Percentiles rank a stretch among this genome's conserved stretches.
Evolutionary conservation across 2,797 vertebrate species (phyloP).

Genomic region (Discoglossus pictus): DNA sequence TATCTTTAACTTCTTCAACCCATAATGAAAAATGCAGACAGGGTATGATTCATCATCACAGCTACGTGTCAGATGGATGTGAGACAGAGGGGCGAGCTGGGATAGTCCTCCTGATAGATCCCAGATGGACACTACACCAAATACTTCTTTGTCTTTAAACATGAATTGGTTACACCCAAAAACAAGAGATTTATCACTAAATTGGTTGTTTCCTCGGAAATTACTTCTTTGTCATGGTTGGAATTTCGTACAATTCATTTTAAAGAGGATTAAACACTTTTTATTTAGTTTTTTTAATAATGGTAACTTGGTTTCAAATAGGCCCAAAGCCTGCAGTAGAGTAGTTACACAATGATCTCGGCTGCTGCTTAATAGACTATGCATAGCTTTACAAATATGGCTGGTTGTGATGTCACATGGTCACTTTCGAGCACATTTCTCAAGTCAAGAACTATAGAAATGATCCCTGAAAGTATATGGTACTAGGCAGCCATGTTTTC

Average conservation of each 20-base stretch:
- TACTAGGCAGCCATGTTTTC: no score
- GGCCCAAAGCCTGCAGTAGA: conserved; percentile 2
- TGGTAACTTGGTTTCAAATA: conserved; percentile 7
- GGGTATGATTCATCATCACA: conserved; percentile 31
- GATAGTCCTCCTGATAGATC: conserved; percentile 31
- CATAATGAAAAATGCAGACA: conserved; percentile 5
- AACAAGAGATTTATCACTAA: conserved; percentile 4
- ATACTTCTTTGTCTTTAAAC: conserved; percentile 34
- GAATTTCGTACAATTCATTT: no score
- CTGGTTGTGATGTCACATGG: no score
- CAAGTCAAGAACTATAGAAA: no score
- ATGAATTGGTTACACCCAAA: conserved; percentile 26
- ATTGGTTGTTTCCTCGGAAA: conserved; percentile 5
- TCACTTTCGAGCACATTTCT: no score
- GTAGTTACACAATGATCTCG: no score
- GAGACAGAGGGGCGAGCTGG: conserved; percentile 24
- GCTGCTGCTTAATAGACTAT: no score
- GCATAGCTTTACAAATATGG: no score
- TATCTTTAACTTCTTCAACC: neutral
- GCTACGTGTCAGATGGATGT: conserved; percentile 34
- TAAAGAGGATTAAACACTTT: no score
- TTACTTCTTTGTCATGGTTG: no score
- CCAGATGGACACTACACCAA: conserved; percentile 43
- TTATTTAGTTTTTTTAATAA: no score
- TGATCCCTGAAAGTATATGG: no score